Base-by-base conservation (phyloP, 1,140 invertebrate species). In the Ridgeia piscesae region DNA sequence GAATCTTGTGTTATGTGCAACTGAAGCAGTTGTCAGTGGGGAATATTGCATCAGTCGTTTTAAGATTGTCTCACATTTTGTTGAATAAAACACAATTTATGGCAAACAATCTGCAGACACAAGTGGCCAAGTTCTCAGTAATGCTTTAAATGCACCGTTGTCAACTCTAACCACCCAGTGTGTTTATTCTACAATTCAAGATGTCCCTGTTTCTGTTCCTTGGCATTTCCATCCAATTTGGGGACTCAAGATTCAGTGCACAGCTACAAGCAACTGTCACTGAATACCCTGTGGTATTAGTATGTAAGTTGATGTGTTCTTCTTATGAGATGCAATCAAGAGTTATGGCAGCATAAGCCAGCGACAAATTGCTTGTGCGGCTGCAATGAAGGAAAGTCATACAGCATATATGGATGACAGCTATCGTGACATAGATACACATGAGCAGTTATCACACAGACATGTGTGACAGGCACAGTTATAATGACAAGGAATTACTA, bases 261-360 rank as follows among this genome's bases (percentile, higher is more conserved):
- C 58, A 27, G 58, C 58, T 21, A 77, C 58, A 8, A 50, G n/a
- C n/a, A 77, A 77, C 58, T 77, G 58, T 77, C 58, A 77, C 27
- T 77, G 11, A 17, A 77, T 77, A 31, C 27, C 58, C 58, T 31
- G 17, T 77, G 8, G 8, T 77, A 77, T 14, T 77, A 77, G 27
- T 77, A 77, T 21, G 58, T 77, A 6, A 77, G 8, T 77, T 77
- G 14, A 77, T 77, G 58, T 77, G 58, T 77, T 31, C 58, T 50
- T 50, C 48, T 77, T 77, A 77, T 77, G 58, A 77, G 58, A 77
- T 77, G 58, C 58, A 77, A 77, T 77, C 58, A 77, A 77, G 58
- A 77, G 58, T 77, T 17, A 77, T 77, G 58, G 27, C 27, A 77
- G 27, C 11, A 77, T 77, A 77, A 77, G 58, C 58, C 58, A 77